phyloP scores from a whole-genome alignment of 2,113 vertebrate species.

The Pterophyllum scalare region DNA sequence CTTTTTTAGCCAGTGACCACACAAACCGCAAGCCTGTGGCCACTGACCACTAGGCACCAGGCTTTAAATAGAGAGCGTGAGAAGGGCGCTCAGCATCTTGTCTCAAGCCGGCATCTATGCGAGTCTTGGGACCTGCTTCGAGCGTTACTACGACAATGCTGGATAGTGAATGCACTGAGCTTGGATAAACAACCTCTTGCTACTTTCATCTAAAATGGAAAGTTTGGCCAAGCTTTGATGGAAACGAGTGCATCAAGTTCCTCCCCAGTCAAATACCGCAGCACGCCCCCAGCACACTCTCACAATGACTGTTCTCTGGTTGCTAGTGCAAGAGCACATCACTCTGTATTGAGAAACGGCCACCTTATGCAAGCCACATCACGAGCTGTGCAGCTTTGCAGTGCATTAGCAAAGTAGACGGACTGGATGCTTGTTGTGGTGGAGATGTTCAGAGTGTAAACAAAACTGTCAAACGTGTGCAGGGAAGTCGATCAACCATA shows the following conservation, averaged over 20 bases:
- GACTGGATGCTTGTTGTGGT: constrained; percentile 36
- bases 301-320: constrained; percentile 69
- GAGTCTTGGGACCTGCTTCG: constrained; percentile 37
- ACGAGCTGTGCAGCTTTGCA: constrained; percentile 58
- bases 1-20: constrained; percentile 36
- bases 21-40: constrained; percentile 56
- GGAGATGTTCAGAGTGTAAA: constrained; percentile 28
- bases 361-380: constrained; percentile 46
- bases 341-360: constrained; percentile 44
- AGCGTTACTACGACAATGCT: constrained; percentile 14
- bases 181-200: constrained; percentile 41
- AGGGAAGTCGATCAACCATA: background rate
- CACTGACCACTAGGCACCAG: constrained; percentile 57
- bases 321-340: constrained; percentile 36
- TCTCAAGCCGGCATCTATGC: constrained; percentile 55
- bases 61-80: constrained; percentile 78
- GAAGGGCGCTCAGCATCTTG: constrained; percentile 59
- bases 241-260: constrained; percentile 53
- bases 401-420: constrained; percentile 17
- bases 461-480: background rate
- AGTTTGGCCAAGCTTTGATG: constrained; percentile 56
- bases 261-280: constrained; percentile 56
- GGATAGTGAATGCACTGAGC: constrained; percentile 18
- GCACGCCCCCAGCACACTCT: constrained; percentile 66
- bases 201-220: constrained; percentile 68